phyloP scores from a whole-genome alignment of 2,113 vertebrate genomes.

The Struthidea cinerea region DNA sequence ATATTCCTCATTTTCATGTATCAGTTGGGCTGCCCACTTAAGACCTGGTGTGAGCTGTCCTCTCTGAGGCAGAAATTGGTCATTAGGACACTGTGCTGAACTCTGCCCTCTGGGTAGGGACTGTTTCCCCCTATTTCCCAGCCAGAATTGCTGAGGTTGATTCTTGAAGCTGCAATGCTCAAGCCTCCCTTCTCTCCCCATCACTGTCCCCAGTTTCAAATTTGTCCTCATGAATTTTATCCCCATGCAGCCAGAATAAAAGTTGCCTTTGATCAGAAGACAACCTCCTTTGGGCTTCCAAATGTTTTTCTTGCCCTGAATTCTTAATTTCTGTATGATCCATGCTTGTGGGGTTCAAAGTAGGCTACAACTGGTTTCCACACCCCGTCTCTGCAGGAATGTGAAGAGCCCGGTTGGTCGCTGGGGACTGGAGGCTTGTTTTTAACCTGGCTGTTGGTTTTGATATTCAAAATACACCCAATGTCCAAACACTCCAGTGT shows the following conservation, averaged over 20 bases:
- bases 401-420: neutral
- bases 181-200: neutral
- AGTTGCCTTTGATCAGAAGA: neutral
- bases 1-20: constrained; percentile 33
- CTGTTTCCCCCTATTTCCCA: neutral
- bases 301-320: neutral
- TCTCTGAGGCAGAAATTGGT: neutral
- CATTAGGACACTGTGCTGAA: neutral
- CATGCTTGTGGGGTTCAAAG: fast-evolving
- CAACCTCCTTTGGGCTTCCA: neutral
- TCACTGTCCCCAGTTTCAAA: neutral
- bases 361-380: neutral
- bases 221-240: neutral
- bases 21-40: neutral
- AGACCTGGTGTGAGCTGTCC: neutral
- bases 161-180: neutral
- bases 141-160: neutral
- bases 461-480: neutral
- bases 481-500: neutral
- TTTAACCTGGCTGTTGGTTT: neutral
- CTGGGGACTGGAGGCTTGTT: neutral
- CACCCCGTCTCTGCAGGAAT: neutral
- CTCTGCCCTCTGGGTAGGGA: neutral
- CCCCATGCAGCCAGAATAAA: neutral
- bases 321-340: neutral